Evolutionary conservation across 2,113 vertebrate genomes (phyloP).

Genomic region (Dasyurus viverrinus): DNA sequence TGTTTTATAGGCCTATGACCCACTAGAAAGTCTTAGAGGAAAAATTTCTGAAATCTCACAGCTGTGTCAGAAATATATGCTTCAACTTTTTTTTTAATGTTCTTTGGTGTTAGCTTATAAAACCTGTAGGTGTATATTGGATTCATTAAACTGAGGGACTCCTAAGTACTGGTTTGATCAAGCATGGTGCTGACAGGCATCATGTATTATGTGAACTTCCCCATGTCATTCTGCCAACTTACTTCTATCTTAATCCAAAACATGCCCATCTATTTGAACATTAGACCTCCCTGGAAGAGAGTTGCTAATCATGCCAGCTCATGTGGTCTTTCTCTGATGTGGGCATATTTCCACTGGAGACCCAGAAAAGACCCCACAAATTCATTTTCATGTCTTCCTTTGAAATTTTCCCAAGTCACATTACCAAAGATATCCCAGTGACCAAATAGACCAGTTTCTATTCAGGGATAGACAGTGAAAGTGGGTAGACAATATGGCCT

Average conservation of each 20-base stretch:
- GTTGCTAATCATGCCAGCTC: constrained; percentile 66
- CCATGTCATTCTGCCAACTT: constrained; percentile 70
- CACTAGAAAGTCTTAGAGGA: constrained; percentile 56
- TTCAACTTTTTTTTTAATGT: constrained; percentile 64
- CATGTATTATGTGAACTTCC: constrained; percentile 71
- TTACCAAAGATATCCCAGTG: constrained; percentile 6
- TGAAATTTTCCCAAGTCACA: constrained; percentile 42
- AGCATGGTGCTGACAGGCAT: constrained; percentile 74
- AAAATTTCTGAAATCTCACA: constrained; percentile 74
- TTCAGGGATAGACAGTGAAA: not conserved
- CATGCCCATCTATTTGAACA: constrained; percentile 71
- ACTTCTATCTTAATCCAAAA: constrained; percentile 78
- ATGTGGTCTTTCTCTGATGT: constrained; percentile 64
- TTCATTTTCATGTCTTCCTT: constrained; percentile 59
- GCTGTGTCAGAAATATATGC: constrained; percentile 72
- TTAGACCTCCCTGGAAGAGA: constrained; percentile 71
- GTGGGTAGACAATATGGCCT: not conserved
- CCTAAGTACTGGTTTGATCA: constrained; percentile 50
- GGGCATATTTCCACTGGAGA: constrained; percentile 63
- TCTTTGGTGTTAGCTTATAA: constrained; percentile 77
- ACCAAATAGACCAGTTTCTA: not conserved
- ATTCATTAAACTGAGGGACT: constrained; percentile 75
- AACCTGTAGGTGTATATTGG: constrained; percentile 78
- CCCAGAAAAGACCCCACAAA: constrained; percentile 37
- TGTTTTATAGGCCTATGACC: constrained; percentile 65